A percentile compares a stretch with the other conserved stretches of the same genome.
Evolutionary conservation across 2,888 invertebrate genomes (phyloP).

Genomic region (Philereme vetulata): DNA sequence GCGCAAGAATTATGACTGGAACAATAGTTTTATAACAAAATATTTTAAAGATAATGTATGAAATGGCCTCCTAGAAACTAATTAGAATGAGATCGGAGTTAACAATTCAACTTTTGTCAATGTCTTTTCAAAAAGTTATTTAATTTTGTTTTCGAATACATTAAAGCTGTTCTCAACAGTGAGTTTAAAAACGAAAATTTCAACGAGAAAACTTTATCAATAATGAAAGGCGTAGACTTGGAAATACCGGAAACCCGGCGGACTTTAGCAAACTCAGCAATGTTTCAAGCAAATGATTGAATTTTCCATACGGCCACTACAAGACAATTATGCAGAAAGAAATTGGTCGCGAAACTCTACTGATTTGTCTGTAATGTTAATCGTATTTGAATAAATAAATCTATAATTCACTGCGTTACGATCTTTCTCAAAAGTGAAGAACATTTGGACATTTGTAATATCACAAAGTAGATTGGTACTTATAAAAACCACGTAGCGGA

Average conservation of each 20-base stretch:
- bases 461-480: too few relatives aligned
- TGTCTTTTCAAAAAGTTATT: neutral
- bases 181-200: conserved; percentile 8
- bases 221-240: conserved; percentile 14
- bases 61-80: neutral
- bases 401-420: too few relatives aligned
- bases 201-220: conserved; percentile 16
- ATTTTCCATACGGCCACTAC: neutral
- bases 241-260: conserved; percentile 16
- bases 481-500: too few relatives aligned
- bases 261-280: conserved; percentile 1
- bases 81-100: neutral
- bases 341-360: neutral
- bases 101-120: neutral
- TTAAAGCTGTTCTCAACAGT: neutral
- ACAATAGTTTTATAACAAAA: conserved; percentile 1
- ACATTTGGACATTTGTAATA: too few relatives aligned
- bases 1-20: conserved; percentile 1
- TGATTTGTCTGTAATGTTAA: too few relatives aligned
- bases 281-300: conserved; percentile 2
- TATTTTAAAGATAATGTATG: neutral
- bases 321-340: neutral
- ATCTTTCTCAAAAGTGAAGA: too few relatives aligned
- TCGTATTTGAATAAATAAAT: too few relatives aligned
- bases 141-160: conserved; percentile 1